Evolutionary conservation across 2,797 vertebrate genomes (phyloP).

Genomic region (Spinus pinus): DNA sequence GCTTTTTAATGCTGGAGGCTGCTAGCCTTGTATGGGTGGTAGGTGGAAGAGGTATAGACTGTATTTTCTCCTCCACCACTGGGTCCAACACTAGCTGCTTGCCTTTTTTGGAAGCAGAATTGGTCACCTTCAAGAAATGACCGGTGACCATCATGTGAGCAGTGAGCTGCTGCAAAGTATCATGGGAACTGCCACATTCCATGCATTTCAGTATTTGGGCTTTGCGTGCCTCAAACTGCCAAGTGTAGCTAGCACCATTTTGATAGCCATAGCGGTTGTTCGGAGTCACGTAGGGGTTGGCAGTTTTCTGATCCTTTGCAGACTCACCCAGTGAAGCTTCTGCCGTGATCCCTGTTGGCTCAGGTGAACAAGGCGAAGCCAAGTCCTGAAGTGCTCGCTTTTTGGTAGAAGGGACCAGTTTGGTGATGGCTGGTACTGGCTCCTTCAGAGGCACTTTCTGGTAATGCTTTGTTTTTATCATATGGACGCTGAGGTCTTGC

Average conservation of each 20-base stretch:
- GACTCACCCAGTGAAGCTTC: conserved; percentile 80
- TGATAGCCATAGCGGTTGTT: conserved; percentile 99
- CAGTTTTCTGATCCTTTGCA: conserved; percentile 90
- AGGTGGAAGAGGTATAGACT: conserved; percentile 94
- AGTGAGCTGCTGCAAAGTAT: conserved; percentile 96
- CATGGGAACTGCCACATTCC: conserved; percentile 98
- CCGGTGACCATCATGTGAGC: conserved; percentile 99
- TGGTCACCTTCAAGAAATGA: conserved; percentile 97
- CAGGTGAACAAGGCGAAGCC: conserved; percentile 90
- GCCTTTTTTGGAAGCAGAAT: conserved; percentile 96
- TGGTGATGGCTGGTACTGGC: conserved; percentile 94
- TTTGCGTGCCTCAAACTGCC: conserved; percentile 98
- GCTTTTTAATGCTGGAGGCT: conserved; percentile 83
- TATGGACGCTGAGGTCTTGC: conserved; percentile 98
- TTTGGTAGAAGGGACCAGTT: conserved; percentile 93
- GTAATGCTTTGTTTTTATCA: conserved; percentile 99
- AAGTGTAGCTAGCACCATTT: conserved; percentile 98
- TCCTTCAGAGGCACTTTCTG: conserved; percentile 99
- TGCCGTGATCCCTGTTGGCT: conserved; percentile 81
- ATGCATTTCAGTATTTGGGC: conserved; percentile 99
- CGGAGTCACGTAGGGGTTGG: conserved; percentile 94
- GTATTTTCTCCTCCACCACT: conserved; percentile 93
- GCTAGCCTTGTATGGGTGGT: conserved; percentile 88
- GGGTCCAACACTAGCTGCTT: conserved; percentile 95
- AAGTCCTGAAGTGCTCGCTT: conserved; percentile 93